A percentile compares a stretch with the other conserved stretches of the same genome.
Conservation (phyloP, 2,113 vertebrate species). For the Corythaeola cristata region DNA sequence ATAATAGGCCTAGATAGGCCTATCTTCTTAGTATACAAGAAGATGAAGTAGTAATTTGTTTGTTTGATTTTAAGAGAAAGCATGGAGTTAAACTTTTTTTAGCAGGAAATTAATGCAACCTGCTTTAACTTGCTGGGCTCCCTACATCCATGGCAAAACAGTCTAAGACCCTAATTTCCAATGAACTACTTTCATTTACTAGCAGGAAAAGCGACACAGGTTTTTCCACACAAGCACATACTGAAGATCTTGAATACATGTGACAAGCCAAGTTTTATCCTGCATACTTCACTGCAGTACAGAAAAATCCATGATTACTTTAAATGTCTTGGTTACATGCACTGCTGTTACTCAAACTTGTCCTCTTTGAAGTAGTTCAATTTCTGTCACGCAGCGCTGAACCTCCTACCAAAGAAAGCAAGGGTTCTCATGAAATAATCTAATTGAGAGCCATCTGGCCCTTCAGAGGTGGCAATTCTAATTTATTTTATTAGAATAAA, state of each 20-base stretch:
- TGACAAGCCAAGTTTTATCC: background rate
- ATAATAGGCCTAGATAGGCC: background rate
- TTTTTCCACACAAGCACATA: background rate
- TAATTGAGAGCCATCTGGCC: slow-evolving; percentile 17
- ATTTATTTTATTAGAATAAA: slow-evolving; percentile 26
- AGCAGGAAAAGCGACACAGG: background rate
- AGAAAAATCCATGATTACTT: background rate
- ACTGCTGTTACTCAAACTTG: background rate
- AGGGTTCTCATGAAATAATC: background rate
- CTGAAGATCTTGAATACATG: background rate
- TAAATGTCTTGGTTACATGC: background rate
- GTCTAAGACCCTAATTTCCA: background rate
- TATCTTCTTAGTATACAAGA: background rate
- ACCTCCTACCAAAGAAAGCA: background rate
- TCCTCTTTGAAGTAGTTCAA: background rate
- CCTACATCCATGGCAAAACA: background rate
- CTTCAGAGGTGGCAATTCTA: slow-evolving; percentile 1
- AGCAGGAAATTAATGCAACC: background rate
- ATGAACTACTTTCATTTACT: background rate
- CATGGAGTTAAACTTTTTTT: background rate
- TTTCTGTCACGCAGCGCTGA: background rate
- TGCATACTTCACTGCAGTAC: background rate
- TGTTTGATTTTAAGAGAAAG: background rate
- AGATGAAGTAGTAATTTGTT: background rate
- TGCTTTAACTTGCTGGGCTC: background rate